These are phyloP conservation scores for Prionailurus viverrinus DNA, from an alignment of 2,113 vertebrate species.

Conservation along the genomic window DNA sequence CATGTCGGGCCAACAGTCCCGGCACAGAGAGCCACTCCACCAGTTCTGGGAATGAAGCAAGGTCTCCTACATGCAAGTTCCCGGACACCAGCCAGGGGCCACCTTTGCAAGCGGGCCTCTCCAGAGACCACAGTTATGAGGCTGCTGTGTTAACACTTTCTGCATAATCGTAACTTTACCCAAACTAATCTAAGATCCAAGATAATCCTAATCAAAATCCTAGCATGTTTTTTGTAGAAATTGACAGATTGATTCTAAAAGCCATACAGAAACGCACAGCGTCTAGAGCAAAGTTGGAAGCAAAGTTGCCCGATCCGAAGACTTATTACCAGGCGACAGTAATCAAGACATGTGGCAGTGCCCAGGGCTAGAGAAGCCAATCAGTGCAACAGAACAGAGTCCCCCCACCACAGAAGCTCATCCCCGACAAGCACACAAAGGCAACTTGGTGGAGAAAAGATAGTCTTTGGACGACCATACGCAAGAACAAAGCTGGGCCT, in stretches of 20 bases:
- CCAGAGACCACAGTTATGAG: neutral
- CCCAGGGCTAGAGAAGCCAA: too few species aligned
- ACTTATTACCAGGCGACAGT: too few species aligned
- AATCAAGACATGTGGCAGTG: neutral
- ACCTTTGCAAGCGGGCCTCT: neutral
- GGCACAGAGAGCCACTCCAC: too few species aligned
- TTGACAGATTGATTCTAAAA: neutral
- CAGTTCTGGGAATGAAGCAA: too few species aligned
- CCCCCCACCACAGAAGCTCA: neutral
- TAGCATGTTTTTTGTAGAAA: neutral
- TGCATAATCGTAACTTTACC: neutral
- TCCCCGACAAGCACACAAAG: neutral
- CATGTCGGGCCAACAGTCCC: too few species aligned
- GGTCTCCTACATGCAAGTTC: neutral
- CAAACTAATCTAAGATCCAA: neutral
- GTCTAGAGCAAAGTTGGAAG: neutral
- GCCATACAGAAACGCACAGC: neutral
- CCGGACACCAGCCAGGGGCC: neutral
- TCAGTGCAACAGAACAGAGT: too few species aligned
- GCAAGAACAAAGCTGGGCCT: neutral
- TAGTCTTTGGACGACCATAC: neutral
- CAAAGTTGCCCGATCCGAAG: neutral
- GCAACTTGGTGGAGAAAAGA: neutral
- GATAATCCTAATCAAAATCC: neutral
- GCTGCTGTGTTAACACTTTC: too few species aligned